These are phyloP conservation scores for Cheilosia vernalis DNA, from an alignment of 2,888 invertebrate species.

Conservation along the genomic window DNA sequence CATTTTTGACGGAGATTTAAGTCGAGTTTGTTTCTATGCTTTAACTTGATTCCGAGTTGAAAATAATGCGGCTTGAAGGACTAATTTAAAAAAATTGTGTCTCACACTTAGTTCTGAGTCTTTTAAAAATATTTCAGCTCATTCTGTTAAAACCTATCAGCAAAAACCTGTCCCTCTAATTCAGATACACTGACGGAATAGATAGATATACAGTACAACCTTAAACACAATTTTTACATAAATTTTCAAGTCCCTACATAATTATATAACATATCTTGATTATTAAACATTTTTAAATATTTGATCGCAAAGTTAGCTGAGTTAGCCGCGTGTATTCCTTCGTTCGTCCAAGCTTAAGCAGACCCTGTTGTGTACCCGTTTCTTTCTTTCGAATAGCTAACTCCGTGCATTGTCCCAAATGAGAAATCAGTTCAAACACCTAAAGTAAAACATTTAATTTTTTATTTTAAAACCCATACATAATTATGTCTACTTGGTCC, in stretches of 20 bases:
- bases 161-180: neutral
- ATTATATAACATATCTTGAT: neutral
- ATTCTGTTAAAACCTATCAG: too few relatives aligned
- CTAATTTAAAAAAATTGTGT: too few relatives aligned
- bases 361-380: constrained; percentile 10
- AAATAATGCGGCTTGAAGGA: too few relatives aligned
- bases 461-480: neutral
- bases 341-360: constrained; percentile 36
- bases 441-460: neutral
- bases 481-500: constrained; percentile 34
- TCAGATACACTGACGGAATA: constrained; percentile 40
- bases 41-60: too few relatives aligned
- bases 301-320: constrained; percentile 20
- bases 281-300: constrained; percentile 4
- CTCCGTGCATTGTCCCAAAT: constrained; percentile 40
- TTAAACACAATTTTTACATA: neutral
- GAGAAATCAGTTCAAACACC: neutral
- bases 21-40: too few relatives aligned
- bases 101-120: too few relatives aligned
- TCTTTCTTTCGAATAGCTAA: constrained; percentile 7
- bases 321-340: constrained; percentile 15
- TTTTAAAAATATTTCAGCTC: too few relatives aligned
- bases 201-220: neutral
- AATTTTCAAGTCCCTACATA: constrained; percentile 1
- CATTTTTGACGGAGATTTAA: too few relatives aligned